Conservation (phyloP, 2,797 vertebrate genomes). For the Xenentodon cancila region DNA sequence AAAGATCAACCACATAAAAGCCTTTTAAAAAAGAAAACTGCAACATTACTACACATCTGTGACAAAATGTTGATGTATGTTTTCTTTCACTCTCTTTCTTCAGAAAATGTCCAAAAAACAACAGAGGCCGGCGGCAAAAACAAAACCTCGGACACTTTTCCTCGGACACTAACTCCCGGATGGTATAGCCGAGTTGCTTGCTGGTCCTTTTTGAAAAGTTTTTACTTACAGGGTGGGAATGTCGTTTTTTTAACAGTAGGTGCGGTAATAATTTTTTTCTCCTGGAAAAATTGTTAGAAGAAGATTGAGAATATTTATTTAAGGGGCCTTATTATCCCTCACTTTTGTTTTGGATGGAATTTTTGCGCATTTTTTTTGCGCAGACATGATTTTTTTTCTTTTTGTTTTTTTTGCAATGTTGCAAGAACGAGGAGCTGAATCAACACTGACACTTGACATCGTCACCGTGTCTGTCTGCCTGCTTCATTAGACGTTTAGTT, state of each 20-base stretch:
- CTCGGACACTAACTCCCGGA: constrained; percentile 93
- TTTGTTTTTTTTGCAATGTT: background rate
- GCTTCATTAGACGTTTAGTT: background rate
- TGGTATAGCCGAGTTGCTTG: constrained; percentile 85
- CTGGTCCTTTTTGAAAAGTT: constrained; percentile 83
- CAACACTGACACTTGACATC: background rate
- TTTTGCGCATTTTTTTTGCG: constrained; percentile 1
- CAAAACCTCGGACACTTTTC: constrained; percentile 96
- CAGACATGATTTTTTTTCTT: constrained; percentile 18
- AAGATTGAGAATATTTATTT: constrained; percentile 88
- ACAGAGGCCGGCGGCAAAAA: constrained; percentile 94
- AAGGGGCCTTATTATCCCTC: constrained; percentile 89
- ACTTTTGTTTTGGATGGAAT: constrained; percentile 25
- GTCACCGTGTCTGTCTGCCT: background rate
- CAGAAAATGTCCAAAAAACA: constrained; percentile 95
- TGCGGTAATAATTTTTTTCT: constrained; percentile 61
- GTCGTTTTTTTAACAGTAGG: constrained; percentile 84
- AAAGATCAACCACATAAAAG: too few relatives aligned
- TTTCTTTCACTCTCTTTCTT: background rate
- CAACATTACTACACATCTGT: too few relatives aligned
- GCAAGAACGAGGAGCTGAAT: constrained; percentile 34
- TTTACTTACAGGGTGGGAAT: constrained; percentile 86
- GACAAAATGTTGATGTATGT: too few relatives aligned
- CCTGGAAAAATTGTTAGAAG: constrained; percentile 36
- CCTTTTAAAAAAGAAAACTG: too few relatives aligned